Conservation (phyloP, 2,888 invertebrate species). For the Anodontia alba region DNA sequence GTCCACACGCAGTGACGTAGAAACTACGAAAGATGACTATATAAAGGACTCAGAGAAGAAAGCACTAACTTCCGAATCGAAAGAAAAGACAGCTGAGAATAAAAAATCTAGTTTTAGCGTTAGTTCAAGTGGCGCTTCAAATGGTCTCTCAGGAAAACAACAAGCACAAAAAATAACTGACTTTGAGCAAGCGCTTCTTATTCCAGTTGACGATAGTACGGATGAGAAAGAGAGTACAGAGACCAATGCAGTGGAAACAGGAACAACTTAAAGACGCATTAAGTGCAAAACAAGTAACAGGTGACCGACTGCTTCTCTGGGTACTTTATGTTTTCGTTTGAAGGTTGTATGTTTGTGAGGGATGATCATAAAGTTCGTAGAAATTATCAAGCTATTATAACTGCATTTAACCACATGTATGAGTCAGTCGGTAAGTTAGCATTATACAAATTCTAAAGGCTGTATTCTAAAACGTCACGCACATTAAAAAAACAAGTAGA, state of each 20-base stretch:
- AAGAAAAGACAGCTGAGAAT: not conserved
- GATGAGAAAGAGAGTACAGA: no score
- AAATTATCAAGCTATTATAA: no score
- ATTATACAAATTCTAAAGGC: no score
- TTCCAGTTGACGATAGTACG: slow-evolving; percentile 46
- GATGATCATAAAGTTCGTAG: no score
- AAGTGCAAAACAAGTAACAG: no score
- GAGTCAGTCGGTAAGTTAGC: no score
- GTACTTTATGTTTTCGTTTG: no score
- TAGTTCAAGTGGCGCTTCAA: not conserved
- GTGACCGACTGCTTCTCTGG: no score
- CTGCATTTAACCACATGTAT: no score
- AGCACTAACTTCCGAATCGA: not conserved
- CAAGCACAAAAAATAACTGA: slow-evolving; percentile 5
- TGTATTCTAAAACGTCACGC: no score
- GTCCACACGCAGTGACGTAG: not conserved
- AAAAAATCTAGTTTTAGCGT: not conserved
- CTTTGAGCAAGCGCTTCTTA: slow-evolving; percentile 57
- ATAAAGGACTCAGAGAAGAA: not conserved
- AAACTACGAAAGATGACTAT: not conserved
- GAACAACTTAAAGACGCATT: not conserved
- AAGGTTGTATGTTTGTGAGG: no score
- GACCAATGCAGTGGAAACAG: not conserved
- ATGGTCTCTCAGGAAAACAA: not conserved
- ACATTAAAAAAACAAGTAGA: no score